Evolutionary conservation across 1,140 invertebrate genomes (phyloP), one percentile per base, ranked within the genome.

Genomic region (Aplysia californica): DNA sequence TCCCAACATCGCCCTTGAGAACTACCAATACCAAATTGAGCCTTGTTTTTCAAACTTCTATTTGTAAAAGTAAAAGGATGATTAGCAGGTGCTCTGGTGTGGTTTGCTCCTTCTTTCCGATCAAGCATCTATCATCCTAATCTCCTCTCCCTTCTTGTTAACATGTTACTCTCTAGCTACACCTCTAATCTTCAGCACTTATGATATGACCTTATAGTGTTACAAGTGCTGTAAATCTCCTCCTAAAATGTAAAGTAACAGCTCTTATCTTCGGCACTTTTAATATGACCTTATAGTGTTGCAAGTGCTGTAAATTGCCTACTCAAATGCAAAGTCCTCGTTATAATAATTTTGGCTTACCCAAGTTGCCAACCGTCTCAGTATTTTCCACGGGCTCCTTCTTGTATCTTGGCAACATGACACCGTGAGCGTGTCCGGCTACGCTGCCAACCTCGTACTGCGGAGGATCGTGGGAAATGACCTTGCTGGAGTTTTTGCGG

Each of bases 341-440:
- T n/a, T n/a, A n/a, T n/a, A n/a, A n/a, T n/a, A n/a, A n/a, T n/a
- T n/a, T n/a, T n/a, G 21, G 36, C 56, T n/a, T 1, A 72, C 70
- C 70, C 31, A 72, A 38, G 31, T 61, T 72, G 15, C 70, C 70
- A 6, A 31, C 33, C 41, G 33, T 29, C 23, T 61, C 15, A 15
- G 5, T 61, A n/a, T 61, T 58, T 15, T 23, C 55, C 31, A 26
- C 18, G n/a, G 15, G 29, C 21, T 61, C 3, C 6, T 41, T 1
- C 0, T 33, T 35, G 56, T 33, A 36, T 23, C 61, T 65, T 6
- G 72, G 72, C 33, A 75, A 10, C 39, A 75, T 33, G 6, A 75
- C 72, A 31, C 72, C 72, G 6, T 75, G 72, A 29, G 72, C 59
- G 61, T 75, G 72, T 21, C 33, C 59, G 6, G 72, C 59, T 39